Evolutionary conservation across 2,888 invertebrate genomes (phyloP), one percentile per base, ranked within the genome.

Genomic region (Hedya salicella): DNA sequence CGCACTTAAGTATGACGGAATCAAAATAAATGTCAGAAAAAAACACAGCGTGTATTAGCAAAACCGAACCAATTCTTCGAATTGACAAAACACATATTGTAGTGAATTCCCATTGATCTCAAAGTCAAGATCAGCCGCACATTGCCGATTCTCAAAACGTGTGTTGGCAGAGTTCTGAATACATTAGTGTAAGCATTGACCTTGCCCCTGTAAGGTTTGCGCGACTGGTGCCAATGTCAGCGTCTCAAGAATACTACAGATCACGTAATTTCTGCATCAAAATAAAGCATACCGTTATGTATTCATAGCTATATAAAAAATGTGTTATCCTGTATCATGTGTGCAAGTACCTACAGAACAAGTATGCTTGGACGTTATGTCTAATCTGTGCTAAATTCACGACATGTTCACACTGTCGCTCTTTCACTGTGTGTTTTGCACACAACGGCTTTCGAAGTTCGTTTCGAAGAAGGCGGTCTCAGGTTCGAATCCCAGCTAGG

Each of bases 171-270:
- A 25, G 53, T 53, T 8, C 11, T 4, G 40, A 40, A 19, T 19
- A 36, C 52, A 21, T 11, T 17, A 53, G 14, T 16, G 14, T 39
- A 44, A 56, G 25, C 56, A 13, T 36, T 59, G 46, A 48, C 57
- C 57, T 59, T 59, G 57, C 36, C 39, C 32, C 32, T 17, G 56
- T 44, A 0, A 30, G 40, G 16, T 8, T 42, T 19, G 52, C 53
- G 39, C 50, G 46, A 62, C 36, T 1, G 11, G 36, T 36, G 36
- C 36, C 36, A 36, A 36, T 36, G 36, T 9, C 36, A 1, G 9
- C 36, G 36, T 36, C 36, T 36, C 9, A 36, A 11, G 11, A 36
- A 36, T 36, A 9, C 36, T 9, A 9, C 9, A 9, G 9, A 36
- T 36, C 36, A 8, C 36, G 36, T 11, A 36, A 36, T 36, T 36